phyloP scores from a whole-genome alignment of 2,888 invertebrate genomes.

The Spatulosminthurus flaviceps region DNA sequence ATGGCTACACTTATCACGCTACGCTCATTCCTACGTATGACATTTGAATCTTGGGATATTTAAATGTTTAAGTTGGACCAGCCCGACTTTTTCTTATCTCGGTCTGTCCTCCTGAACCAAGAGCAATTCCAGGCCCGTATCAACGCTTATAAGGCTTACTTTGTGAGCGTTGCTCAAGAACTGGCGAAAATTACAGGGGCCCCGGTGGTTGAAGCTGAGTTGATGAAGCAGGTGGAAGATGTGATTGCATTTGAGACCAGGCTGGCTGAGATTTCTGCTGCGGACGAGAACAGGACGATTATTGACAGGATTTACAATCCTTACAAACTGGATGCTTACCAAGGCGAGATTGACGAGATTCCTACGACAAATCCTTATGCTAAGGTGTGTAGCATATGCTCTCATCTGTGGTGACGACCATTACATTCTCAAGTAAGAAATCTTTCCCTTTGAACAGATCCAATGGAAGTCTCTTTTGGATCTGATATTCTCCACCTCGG shows the following conservation, averaged over 20 bases:
- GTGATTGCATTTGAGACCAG: constrained; percentile 56
- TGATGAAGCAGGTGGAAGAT: constrained; percentile 47
- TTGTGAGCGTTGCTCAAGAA: constrained; percentile 50
- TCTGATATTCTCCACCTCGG: constrained; percentile 51
- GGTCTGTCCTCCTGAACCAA: constrained; percentile 40
- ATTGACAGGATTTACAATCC: constrained; percentile 58
- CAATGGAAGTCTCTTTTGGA: constrained; percentile 2
- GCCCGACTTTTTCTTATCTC: constrained; percentile 34
- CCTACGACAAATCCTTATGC: constrained; percentile 15
- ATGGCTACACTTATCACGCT: too few species aligned
- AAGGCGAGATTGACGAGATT: constrained; percentile 50
- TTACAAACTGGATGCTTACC: constrained; percentile 50
- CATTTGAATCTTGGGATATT: neutral
- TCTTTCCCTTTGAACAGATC: neutral
- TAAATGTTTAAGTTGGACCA: constrained; percentile 42
- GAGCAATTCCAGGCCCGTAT: constrained; percentile 36
- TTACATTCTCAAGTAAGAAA: too few species aligned
- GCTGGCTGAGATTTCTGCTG: constrained; percentile 54
- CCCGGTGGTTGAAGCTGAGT: constrained; percentile 19
- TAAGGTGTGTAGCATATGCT: too few species aligned
- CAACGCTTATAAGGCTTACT: constrained; percentile 53
- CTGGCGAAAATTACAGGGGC: constrained; percentile 40
- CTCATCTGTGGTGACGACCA: neutral
- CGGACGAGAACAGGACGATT: constrained; percentile 56
- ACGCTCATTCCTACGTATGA: too few species aligned